phyloP scores from a whole-genome alignment of 1,140 invertebrate genomes.

The Plutomurus gul region DNA sequence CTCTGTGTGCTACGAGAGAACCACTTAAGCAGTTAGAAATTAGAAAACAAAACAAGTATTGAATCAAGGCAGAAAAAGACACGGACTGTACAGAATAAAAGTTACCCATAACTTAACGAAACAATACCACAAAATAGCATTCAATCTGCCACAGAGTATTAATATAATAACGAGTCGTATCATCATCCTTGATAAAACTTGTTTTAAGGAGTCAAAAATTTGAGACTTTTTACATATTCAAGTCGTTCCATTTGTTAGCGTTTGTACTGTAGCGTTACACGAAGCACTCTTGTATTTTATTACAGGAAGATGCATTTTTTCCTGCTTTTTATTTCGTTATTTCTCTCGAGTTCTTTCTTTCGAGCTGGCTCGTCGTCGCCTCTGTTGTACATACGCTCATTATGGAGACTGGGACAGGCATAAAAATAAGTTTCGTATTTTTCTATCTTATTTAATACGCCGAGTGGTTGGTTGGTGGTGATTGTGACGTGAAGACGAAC shows the following conservation, averaged over 20 bases:
- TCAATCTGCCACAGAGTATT: background rate
- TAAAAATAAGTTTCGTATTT: conserved; percentile 34
- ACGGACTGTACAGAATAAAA: no score
- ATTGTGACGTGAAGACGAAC: background rate
- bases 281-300: conserved; percentile 18
- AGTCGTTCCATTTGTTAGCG: conserved; percentile 33
- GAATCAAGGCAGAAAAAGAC: background rate
- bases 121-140: background rate
- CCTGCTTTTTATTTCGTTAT: background rate
- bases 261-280: background rate
- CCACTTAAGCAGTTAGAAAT: no score
- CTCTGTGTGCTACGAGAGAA: background rate
- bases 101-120: no score
- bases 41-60: background rate
- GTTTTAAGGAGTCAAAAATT: conserved; percentile 33
- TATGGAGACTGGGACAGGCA: background rate
- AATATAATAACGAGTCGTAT: background rate
- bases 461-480: background rate
- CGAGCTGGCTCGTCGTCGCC: conserved; percentile 3
- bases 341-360: no score
- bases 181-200: conserved; percentile 18
- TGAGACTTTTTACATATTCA: conserved; percentile 16
- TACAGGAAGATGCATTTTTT: conserved; percentile 25
- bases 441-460: conserved; percentile 8
- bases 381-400: background rate